phyloP scores from a whole-genome alignment of 2,113 vertebrate species.

The Sterrhoptilus dennistouni region DNA sequence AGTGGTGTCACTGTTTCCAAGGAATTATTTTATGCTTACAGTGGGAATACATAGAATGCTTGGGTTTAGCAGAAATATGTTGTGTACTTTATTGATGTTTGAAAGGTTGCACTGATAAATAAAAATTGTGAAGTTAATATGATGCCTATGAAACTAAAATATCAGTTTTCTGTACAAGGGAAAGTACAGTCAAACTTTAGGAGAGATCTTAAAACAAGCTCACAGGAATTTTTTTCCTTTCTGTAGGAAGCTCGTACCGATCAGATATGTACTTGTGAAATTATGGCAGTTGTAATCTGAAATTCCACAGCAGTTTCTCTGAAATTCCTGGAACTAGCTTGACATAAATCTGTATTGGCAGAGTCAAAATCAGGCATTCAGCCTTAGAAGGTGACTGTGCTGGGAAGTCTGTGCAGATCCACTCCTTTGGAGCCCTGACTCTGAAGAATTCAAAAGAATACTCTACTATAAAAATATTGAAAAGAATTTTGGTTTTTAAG shows the following conservation, averaged over 20 bases:
- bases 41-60: neutral
- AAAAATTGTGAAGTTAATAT: neutral
- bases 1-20: neutral
- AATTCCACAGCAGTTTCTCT: neutral
- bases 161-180: neutral
- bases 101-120: neutral
- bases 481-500: neutral
- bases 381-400: neutral
- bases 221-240: neutral
- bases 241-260: neutral
- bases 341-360: neutral
- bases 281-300: neutral
- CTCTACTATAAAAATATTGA: neutral
- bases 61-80: neutral
- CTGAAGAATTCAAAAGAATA: neutral
- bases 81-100: neutral
- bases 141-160: neutral
- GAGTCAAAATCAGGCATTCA: neutral
- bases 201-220: neutral
- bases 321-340: neutral
- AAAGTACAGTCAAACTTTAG: neutral
- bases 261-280: neutral
- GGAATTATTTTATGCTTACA: neutral
- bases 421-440: neutral
- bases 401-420: neutral